phyloP scores from a whole-genome alignment of 2,888 invertebrate genomes.

The Epinotia bilunana region DNA sequence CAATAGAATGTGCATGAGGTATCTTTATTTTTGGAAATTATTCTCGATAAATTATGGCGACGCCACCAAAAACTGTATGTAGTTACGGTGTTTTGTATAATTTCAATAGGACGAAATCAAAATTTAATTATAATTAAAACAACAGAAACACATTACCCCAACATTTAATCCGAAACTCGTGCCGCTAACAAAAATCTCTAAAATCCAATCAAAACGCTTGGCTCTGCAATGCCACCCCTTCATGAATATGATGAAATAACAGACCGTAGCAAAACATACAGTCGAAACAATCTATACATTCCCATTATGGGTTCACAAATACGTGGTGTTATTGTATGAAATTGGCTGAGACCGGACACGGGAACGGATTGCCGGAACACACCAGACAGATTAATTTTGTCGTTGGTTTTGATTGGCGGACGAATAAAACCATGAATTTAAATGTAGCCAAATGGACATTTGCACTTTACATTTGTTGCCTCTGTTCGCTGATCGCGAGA shows the following conservation, averaged over 20 bases:
- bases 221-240: conserved; percentile 63
- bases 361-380: conserved; percentile 56
- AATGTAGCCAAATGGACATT: conserved; percentile 38
- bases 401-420: conserved; percentile 61
- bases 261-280: conserved; percentile 63
- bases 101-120: neutral
- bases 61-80: too few relatives aligned
- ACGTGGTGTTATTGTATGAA: conserved; percentile 75
- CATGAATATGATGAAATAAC: conserved; percentile 68
- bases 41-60: neutral
- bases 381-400: conserved; percentile 68
- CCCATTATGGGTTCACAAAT: conserved; percentile 66
- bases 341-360: conserved; percentile 64
- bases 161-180: conserved; percentile 42
- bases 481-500: neutral
- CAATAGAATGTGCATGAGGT: too few relatives aligned
- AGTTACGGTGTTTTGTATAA: neutral
- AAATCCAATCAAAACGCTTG: conserved; percentile 75
- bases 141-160: conserved; percentile 38
- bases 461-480: conserved; percentile 31
- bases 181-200: conserved; percentile 51
- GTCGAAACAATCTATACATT: conserved; percentile 52
- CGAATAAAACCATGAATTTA: conserved; percentile 47
- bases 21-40: neutral
- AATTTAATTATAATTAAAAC: conserved; percentile 39